These are phyloP conservation scores for Emydura subglobosa DNA, from an alignment of 2,113 vertebrate genomes.

Conservation along the genomic window DNA sequence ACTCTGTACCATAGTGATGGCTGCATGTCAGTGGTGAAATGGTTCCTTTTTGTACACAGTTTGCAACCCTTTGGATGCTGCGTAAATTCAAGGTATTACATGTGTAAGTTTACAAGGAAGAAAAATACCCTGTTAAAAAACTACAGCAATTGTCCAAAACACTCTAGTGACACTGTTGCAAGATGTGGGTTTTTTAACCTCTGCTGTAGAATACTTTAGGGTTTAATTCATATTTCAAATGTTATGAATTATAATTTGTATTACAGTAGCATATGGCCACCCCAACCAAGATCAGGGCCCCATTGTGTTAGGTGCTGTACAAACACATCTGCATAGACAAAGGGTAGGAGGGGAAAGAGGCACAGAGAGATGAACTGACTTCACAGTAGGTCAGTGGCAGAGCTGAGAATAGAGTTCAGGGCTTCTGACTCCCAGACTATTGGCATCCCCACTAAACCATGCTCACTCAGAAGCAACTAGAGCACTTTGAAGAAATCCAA, in stretches of 20 bases:
- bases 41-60: slow-evolving; percentile 64
- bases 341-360: background rate
- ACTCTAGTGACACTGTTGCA: slow-evolving; percentile 63
- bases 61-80: slow-evolving; percentile 36
- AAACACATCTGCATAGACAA: background rate
- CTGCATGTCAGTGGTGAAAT: slow-evolving; percentile 55
- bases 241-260: background rate
- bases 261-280: background rate
- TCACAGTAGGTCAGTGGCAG: background rate
- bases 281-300: background rate
- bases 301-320: background rate
- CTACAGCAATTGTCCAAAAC: slow-evolving; percentile 59
- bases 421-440: rapidly evolving
- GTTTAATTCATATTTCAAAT: slow-evolving; percentile 40
- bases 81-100: slow-evolving; percentile 51
- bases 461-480: background rate
- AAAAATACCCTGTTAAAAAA: slow-evolving; percentile 63
- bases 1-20: slow-evolving; percentile 46
- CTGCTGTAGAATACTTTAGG: background rate
- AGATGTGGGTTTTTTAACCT: slow-evolving; percentile 11
- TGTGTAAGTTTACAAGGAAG: slow-evolving; percentile 70
- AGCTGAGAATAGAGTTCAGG: rapidly evolving
- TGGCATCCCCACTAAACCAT: background rate
- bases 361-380: background rate
- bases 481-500: background rate